Evolutionary conservation across 2,797 vertebrate species (phyloP), one percentile per base, ranked within the genome.

Genomic region (Tokudaia tokunoshimensis): DNA sequence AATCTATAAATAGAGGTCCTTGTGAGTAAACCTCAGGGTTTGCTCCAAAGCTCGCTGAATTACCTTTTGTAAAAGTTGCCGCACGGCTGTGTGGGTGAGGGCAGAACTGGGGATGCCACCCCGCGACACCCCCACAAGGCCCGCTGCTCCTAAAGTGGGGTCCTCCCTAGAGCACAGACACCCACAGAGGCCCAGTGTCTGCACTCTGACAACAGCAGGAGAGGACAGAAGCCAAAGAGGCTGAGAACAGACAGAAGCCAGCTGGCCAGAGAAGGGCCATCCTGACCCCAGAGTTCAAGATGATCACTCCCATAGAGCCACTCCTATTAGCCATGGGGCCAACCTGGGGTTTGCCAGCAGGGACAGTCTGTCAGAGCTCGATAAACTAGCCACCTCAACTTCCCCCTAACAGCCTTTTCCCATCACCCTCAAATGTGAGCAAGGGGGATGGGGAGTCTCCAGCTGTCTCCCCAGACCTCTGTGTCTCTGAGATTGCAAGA

Each of bases 1-100:
- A 9, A 50, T 79, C 97, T 94, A 95, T 95, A 97, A 97, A 97
- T 94, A 97, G 97, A 95, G 92, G 94, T 52, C 94, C 91, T 91
- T 95, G 96, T 94, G 78, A 89, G 83, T 83, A 61, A n/a, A 74
- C 75, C 70, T 81, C 29, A 5, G 96, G 91, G 94, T 55, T 22
- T 0, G 8, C 65, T 91, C 95, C 96, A 97, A 47, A 72, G 47
- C 55, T 50, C 6, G n/a, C 24, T 94, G 96, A 95, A 96, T 95
- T 22, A 81, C 91, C 94, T 95, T 96, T 93, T 84, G 83, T 97
- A 87, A 94, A 55, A 86, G 37, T 52, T n/a, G 31, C 61, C 34
- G 0, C 7, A 72, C 5, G 47, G 37, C 80, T 19, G 5, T 14
- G 59, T 22, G 1, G 2, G 94, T 89, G 34, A 13, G 2, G 91